Base-by-base conservation (phyloP, 2,113 vertebrate species). In the Bubo blakistoni region DNA sequence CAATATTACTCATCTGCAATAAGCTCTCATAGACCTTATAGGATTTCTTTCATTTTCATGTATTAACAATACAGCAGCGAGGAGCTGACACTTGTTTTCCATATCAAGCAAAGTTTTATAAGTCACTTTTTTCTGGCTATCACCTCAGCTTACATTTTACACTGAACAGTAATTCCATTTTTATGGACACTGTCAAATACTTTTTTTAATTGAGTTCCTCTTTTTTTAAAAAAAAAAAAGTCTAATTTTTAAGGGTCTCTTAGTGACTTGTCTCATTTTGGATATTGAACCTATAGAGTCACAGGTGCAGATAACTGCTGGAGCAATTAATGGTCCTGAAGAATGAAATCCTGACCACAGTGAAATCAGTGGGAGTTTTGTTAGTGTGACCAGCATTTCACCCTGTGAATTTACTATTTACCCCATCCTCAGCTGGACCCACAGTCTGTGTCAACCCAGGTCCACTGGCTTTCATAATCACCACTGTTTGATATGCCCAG, bases 1-100 rank as follows among this genome's bases (percentile, higher is more conserved):
- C 91, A 89, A 78, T 96, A 95, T 95, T 92, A 94, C 59, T 95
- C 72, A 95, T 94, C 94, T 73, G 38, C 86, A 92, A 58, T 52
- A 92, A 80, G 46, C 26, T 87, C 59, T 58, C 73, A 63, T 57
- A 95, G 74, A 93, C 81, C 57, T 86, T 86, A 70, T 10, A 88
- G 61, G 55, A 57, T 81, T 91, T 66, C 20, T 90, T 82, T 46
- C 82, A 46, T 94, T 96, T 90, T 61, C 29, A 4, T 59, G 22
- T 55, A 74, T 66, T 77, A 83, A 74, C 77, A 32, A 51, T 90
- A 86, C 51, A 87, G 32, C 91, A 94, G 36, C 2, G 29, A 88
- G 86, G 71, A 90, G 57, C 44, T 82, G 86, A 92, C 58, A 74
- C 58, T 96, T 58, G 42, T 94, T 81, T 96, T 92, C 90, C 46